Evolutionary conservation across 2,888 invertebrate genomes (phyloP).

Genomic region (Orchesellides sinensis): DNA sequence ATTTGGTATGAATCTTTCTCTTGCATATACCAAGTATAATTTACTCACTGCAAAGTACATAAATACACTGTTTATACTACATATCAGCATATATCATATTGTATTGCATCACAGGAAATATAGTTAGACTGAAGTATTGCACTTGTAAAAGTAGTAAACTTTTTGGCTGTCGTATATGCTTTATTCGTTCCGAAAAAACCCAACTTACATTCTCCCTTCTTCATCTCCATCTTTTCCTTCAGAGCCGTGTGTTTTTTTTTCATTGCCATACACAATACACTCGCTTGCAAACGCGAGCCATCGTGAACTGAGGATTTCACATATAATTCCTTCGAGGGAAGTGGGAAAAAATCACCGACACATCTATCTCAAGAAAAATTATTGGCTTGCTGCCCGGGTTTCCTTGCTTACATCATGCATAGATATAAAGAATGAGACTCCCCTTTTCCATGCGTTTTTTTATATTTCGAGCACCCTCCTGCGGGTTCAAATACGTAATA

Average conservation of each 20-base stretch:
- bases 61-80: not conserved
- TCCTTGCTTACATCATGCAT: conserved; percentile 7
- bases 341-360: conserved; percentile 59
- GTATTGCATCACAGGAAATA: not conserved
- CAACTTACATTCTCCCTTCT: conserved; percentile 35
- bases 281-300: too few species aligned
- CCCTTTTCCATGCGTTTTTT: conserved; percentile 40
- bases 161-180: conserved; percentile 28
- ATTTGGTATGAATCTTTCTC: conserved; percentile 33
- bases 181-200: conserved; percentile 39
- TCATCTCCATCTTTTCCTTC: conserved; percentile 14
- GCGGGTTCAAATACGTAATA: conserved; percentile 57
- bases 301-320: conserved; percentile 22
- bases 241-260: conserved; percentile 32
- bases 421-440: conserved; percentile 24
- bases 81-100: too few species aligned
- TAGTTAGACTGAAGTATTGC: not conserved
- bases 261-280: conserved; percentile 35
- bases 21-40: not conserved
- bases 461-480: conserved; percentile 52
- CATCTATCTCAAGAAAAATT: conserved; percentile 63
- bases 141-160: conserved; percentile 2
- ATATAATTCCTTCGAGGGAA: conserved; percentile 62
- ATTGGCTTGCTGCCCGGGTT: conserved; percentile 64
- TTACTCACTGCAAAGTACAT: not conserved